phyloP scores from a whole-genome alignment of 2,113 vertebrate genomes.

The Vulpes lagopus region DNA sequence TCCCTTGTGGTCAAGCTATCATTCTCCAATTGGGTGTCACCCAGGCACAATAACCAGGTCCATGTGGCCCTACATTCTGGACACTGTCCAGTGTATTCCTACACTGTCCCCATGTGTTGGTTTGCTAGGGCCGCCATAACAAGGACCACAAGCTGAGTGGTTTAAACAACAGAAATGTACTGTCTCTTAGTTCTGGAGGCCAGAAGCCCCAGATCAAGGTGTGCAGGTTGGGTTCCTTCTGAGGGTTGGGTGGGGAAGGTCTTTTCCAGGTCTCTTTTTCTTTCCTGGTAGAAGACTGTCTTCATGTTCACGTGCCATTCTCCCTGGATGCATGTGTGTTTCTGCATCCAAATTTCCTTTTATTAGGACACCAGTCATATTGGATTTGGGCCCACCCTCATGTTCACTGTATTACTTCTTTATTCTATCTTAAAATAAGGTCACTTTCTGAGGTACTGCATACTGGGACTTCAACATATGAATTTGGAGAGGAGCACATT shows the following conservation, averaged over 20 bases:
- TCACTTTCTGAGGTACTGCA: not conserved
- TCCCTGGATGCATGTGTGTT: rapidly evolving
- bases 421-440: not conserved
- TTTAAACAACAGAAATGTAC: not conserved
- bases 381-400: not conserved
- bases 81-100: too few relatives aligned
- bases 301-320: not conserved
- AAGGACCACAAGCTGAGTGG: not conserved
- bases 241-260: not conserved
- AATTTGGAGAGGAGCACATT: not conserved
- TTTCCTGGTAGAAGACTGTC: not conserved
- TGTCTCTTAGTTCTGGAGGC: not conserved
- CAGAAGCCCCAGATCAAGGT: not conserved
- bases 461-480: not conserved
- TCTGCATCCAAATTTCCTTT: not conserved
- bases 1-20: not conserved
- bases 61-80: not conserved
- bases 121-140: not conserved
- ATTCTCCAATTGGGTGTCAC: not conserved
- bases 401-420: not conserved
- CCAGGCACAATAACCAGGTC: not conserved
- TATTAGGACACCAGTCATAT: not conserved
- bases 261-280: not conserved
- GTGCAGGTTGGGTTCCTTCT: not conserved
- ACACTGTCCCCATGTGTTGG: not conserved